Evolutionary conservation across 2,797 vertebrate genomes (phyloP), one percentile per base, ranked within the genome.

Genomic region (Onychomys torridus): DNA sequence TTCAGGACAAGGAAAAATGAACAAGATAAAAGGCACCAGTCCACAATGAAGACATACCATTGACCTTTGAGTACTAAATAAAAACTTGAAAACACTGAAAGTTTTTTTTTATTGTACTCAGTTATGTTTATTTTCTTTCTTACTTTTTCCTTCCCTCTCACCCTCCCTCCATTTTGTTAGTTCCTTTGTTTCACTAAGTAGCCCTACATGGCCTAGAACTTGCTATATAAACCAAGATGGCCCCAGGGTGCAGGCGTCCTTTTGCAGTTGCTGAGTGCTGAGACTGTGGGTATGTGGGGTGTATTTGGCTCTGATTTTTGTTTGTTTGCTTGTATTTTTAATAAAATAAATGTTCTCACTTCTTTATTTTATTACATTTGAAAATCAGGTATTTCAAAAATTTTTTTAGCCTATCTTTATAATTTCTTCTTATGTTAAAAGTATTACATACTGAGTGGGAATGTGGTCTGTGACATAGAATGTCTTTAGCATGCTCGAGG

Each of bases 21-120:
- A 61, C 57, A 83, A 29, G 52, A 23, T 73, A 79, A 89, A 86
- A 94, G 55, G 7, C n/a, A 93, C 73, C 46, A 77, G 32, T 52
- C 23, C 32, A 52, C 86, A 77, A 55, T 83, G 57, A 90, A 93
- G 67, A 43, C 13, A 13, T 59, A 73, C 29, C 55, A n/a, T 55
- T 92, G 52, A n/a, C 34, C 37, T 59, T 52, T 93, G 91, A 87
- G 37, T 85, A 93, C 7, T 86, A 89, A 86, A 21, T 69, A 89
- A 61, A 88, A 76, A 8, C 37, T 87, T 83, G 65, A 71, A 90
- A 94, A 77, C n/a, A 67, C 6, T n/a, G n/a, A n/a, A n/a, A n/a
- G n/a, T n/a, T n/a, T n/a, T n/a, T n/a, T n/a, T n/a, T n/a, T n/a
- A n/a, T 23, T 25, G 12, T n/a, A n/a, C n/a, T n/a, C n/a, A n/a